These are phyloP conservation scores for Erinaceus europaeus DNA, from an alignment of 2,113 vertebrate species.

Conservation along the genomic window DNA sequence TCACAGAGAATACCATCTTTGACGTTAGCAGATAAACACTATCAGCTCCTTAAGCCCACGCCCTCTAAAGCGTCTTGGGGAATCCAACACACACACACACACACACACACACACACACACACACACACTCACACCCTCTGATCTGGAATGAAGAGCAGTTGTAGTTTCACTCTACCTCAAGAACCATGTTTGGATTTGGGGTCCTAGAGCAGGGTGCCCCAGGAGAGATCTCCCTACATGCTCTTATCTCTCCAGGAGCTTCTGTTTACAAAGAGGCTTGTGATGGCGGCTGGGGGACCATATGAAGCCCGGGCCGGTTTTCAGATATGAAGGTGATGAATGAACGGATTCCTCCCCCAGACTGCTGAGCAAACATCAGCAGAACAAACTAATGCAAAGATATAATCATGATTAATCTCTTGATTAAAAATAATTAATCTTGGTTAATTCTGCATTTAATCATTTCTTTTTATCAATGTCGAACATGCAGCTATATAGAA, in stretches of 20 bases:
- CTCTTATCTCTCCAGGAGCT: constrained; percentile 3
- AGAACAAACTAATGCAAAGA: constrained; percentile 68
- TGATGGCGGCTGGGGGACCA: not conserved
- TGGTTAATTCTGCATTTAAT: constrained; percentile 79
- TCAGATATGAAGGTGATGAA: constrained; percentile 68
- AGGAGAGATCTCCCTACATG: fast-evolving
- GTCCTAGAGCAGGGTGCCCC: not conserved
- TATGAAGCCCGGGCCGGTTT: constrained; percentile 59
- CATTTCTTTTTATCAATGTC: constrained; percentile 79
- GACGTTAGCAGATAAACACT: too few species aligned
- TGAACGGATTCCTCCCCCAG: constrained; percentile 68
- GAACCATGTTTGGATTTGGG: not conserved
- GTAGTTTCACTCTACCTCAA: not conserved
- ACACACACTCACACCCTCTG: too few species aligned
- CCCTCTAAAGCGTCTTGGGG: not conserved
- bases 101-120: too few species aligned
- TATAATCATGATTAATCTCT: constrained; percentile 78
- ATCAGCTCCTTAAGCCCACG: not conserved
- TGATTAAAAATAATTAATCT: constrained; percentile 79
- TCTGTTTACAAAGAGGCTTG: constrained; percentile 35
- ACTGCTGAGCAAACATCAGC: constrained; percentile 71
- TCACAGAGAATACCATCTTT: not conserved
- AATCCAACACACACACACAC: too few species aligned
- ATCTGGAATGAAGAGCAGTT: not conserved
- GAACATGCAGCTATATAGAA: constrained; percentile 72